Base-by-base conservation (phyloP, 2,888 invertebrate genomes). In the Phragmatobia fuliginosa region DNA sequence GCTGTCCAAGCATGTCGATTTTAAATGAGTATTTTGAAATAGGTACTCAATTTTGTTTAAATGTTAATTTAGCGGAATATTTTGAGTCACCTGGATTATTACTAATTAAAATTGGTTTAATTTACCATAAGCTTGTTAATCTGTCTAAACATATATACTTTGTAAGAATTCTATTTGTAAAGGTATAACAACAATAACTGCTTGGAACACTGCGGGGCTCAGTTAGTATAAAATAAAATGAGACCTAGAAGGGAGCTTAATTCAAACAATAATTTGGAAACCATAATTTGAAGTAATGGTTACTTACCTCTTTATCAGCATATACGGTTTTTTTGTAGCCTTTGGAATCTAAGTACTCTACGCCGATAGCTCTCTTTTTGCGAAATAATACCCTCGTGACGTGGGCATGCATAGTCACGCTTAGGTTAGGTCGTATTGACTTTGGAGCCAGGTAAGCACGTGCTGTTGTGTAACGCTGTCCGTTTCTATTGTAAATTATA, bases 401-500 rank as follows among this genome's bases (percentile, higher is more conserved):
- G 0, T 95, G 96, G 0, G 96, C 93, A 80, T 96, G 93, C 1
- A 96, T 78, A 76, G 96, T 94, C 7, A 97, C 88, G 73, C 95
- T 94, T 0, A 97, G 91, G 84, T 97, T 97, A 0, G 91, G 91
- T 5, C 96, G 91, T 58, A 92, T 79, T 1, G 96, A 92, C 60
- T 86, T 85, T 0, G 90, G 90, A 59, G 82, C 80, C 25, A 92
- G 87, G 85, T 94, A 97, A 0, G 96, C 96, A 60, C 95, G 87
- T 0, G 97, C 96, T 56, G 96, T 94, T 70, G 96, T 96, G 65
- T 96, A 91, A 3, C 97, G 92, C 28, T 96, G 95, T 0, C 97
- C 97, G 68, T 96, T 86, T 36, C 96, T 96, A 83, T n/a, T 69
- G 66, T 7, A 56, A 56, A 28, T 14, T 56, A 4, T 4, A 52